Conservation (phyloP, 2,888 invertebrate genomes). For the Ferrisia virgata region DNA sequence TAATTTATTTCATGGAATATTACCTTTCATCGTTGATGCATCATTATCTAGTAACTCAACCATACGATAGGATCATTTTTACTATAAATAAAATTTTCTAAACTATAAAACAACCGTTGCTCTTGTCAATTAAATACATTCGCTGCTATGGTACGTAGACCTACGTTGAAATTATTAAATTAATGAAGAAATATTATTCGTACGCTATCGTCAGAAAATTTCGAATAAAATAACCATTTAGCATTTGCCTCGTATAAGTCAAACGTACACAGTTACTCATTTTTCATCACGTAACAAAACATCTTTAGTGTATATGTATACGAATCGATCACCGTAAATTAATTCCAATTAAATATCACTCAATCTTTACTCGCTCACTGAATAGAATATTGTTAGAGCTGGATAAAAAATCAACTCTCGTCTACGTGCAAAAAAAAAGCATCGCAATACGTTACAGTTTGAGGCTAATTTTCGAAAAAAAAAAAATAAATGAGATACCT, state of each 20-base stretch:
- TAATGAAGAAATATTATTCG: slow-evolving; percentile 29
- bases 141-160: no score
- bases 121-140: not conserved
- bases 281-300: not conserved
- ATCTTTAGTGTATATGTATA: not conserved
- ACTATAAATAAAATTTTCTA: not conserved
- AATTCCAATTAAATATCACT: not conserved
- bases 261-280: not conserved
- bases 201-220: not conserved
- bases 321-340: not conserved
- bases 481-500: no score
- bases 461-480: no score
- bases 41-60: not conserved
- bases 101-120: no score
- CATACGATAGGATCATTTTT: not conserved
- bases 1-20: not conserved
- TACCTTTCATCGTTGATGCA: not conserved
- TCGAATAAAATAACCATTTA: not conserved
- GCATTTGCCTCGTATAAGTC: not conserved
- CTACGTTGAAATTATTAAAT: not conserved
- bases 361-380: not conserved
- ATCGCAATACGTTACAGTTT: no score
- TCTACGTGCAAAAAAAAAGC: not conserved
- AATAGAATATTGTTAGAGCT: no score
- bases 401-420: not conserved